phyloP scores from a whole-genome alignment of 1,140 invertebrate species.

The Apis cerana region DNA sequence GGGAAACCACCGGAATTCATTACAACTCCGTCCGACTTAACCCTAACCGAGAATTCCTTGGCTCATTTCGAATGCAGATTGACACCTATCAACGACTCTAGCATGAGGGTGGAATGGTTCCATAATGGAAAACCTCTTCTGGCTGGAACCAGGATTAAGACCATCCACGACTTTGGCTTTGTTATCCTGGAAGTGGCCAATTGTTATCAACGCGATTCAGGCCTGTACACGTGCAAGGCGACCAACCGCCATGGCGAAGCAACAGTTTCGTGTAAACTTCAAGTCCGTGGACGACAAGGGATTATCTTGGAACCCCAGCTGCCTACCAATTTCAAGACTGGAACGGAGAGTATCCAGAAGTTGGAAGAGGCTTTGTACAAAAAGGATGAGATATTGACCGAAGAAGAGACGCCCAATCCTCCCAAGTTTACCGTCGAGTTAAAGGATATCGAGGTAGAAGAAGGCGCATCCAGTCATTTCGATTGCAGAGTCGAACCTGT shows the following conservation, averaged over 20 bases:
- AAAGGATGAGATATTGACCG: slow-evolving; percentile 89
- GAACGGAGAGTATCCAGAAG: slow-evolving; percentile 94
- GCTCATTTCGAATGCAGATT: slow-evolving; percentile 96
- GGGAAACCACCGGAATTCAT: slow-evolving; percentile 96
- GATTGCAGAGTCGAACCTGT: slow-evolving; percentile 94
- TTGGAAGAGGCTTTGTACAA: slow-evolving; percentile 94
- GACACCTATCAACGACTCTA: slow-evolving; percentile 94
- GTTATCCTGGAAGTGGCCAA: slow-evolving; percentile 95
- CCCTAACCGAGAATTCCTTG: slow-evolving; percentile 92
- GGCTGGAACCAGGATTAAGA: slow-evolving; percentile 93
- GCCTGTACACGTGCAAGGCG: slow-evolving; percentile 95
- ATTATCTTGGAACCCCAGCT: slow-evolving; percentile 95
- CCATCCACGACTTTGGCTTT: slow-evolving; percentile 96
- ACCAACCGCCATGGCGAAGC: slow-evolving; percentile 95
- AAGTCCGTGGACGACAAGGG: slow-evolving; percentile 92
- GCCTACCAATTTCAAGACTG: slow-evolving; percentile 91
- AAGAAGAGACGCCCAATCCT: slow-evolving; percentile 93
- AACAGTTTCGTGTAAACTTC: slow-evolving; percentile 91
- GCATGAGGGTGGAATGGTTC: slow-evolving; percentile 97
- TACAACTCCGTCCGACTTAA: slow-evolving; percentile 91
- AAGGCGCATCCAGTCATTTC: slow-evolving; percentile 94
- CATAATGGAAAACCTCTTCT: slow-evolving; percentile 95
- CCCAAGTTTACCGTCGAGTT: slow-evolving; percentile 93
- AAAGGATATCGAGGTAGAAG: slow-evolving; percentile 91
- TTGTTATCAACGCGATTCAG: slow-evolving; percentile 93